Evolutionary conservation across 2,797 vertebrate genomes (phyloP).

Genomic region (Mastacembelus armatus): DNA sequence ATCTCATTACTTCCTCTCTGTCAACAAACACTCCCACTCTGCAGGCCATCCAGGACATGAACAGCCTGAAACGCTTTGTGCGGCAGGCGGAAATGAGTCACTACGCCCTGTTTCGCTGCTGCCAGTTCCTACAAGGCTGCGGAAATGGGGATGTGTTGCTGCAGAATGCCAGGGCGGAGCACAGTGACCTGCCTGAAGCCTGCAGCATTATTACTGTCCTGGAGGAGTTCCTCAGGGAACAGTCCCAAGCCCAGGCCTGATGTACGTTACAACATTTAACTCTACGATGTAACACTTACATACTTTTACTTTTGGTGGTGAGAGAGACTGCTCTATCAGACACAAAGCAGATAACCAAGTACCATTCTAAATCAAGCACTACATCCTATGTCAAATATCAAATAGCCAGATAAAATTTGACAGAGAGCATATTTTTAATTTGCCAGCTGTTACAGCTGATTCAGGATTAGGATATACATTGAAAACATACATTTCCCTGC

Average conservation of each 20-base stretch:
- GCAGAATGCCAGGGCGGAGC: slow-evolving; percentile 93
- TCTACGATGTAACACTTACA: neutral
- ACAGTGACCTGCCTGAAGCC: slow-evolving; percentile 93
- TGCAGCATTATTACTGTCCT: slow-evolving; percentile 92
- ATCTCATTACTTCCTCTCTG: neutral
- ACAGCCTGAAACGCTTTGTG: slow-evolving; percentile 97
- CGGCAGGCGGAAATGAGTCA: slow-evolving; percentile 98
- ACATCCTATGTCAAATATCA: slow-evolving; percentile 14
- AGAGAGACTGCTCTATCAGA: neutral
- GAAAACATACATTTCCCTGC: slow-evolving; percentile 6
- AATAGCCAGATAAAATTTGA: neutral
- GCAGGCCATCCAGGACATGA: slow-evolving; percentile 98
- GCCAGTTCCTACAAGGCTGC: slow-evolving; percentile 94
- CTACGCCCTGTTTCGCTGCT: slow-evolving; percentile 96
- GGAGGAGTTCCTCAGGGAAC: slow-evolving; percentile 93
- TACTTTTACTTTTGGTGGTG: neutral
- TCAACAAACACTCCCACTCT: neutral
- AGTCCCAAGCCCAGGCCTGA: slow-evolving; percentile 70
- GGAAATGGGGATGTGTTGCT: slow-evolving; percentile 94
- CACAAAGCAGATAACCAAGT: neutral
- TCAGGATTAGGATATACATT: neutral
- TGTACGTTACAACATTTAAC: neutral
- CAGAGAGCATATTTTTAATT: neutral
- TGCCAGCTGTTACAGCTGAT: neutral
- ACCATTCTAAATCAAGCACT: slow-evolving; percentile 17